These are phyloP conservation scores for Pygocentrus nattereri DNA, from an alignment of 2,797 vertebrate genomes.

Conservation along the genomic window DNA sequence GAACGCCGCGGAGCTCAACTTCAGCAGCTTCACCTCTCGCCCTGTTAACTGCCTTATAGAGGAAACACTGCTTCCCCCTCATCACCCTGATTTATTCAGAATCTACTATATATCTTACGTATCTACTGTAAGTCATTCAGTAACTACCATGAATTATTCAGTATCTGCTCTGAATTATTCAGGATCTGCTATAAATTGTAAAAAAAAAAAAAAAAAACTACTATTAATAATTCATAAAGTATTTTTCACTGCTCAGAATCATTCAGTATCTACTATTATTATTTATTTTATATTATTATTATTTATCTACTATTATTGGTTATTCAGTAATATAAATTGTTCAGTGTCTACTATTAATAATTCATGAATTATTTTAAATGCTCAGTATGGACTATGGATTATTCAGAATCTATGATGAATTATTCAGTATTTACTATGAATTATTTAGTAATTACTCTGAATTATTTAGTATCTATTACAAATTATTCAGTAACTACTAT, in stretches of 20 bases:
- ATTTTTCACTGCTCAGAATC: too few relatives aligned
- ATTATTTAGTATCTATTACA: neutral
- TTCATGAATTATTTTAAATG: too few relatives aligned
- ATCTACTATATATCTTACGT: neutral
- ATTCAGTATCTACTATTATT: too few relatives aligned
- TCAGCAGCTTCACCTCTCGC: conserved; percentile 73
- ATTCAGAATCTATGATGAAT: too few relatives aligned
- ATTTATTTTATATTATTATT: too few relatives aligned
- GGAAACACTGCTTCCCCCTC: neutral
- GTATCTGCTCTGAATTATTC: neutral
- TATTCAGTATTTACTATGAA: neutral
- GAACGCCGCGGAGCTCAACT: conserved; percentile 75
- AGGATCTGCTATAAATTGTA: too few relatives aligned
- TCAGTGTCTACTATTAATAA: neutral
- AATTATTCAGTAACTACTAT: neutral
- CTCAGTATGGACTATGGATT: too few relatives aligned
- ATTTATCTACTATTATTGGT: too few relatives aligned
- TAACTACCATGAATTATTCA: neutral
- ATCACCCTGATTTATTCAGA: neutral
- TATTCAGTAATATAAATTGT: neutral
- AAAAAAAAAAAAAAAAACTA: too few relatives aligned
- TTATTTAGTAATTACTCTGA: neutral
- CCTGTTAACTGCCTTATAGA: conserved; percentile 30
- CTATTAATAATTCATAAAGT: too few relatives aligned
- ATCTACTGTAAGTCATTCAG: neutral